These are phyloP conservation scores for Hydrozoanthus gracilis DNA, from an alignment of 92 coral and sea anemone species.

Conservation along the genomic window DNA sequence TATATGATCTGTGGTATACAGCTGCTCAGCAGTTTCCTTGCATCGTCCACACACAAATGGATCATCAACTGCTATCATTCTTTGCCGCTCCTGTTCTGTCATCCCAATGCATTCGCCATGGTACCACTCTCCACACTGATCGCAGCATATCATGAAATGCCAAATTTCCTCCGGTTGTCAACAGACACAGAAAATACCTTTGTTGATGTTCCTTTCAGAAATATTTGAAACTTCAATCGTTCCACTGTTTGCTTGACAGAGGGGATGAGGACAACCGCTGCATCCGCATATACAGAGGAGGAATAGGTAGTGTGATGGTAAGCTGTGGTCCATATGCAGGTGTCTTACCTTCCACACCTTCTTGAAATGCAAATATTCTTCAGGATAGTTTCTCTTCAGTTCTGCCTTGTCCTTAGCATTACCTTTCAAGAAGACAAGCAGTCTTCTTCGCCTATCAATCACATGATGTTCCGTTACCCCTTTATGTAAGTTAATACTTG, in stretches of 20 bases:
- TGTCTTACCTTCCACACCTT: conserved; percentile 55
- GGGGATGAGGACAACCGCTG: conserved; percentile 53
- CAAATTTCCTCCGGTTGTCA: conserved; percentile 45
- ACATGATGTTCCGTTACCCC: conserved; percentile 46
- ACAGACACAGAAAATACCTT: conserved; percentile 58
- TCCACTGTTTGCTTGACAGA: conserved; percentile 26
- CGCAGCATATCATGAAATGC: conserved; percentile 54
- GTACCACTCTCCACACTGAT: conserved; percentile 75
- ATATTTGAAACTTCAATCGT: not conserved
- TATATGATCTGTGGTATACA: conserved; percentile 41
- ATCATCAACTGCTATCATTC: conserved; percentile 49
- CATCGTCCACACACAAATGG: conserved; percentile 56
- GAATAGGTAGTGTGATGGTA: conserved; percentile 57
- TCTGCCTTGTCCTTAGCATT: conserved; percentile 53
- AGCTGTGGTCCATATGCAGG: conserved; percentile 47
- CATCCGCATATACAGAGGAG: conserved; percentile 49
- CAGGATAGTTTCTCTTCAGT: conserved; percentile 28
- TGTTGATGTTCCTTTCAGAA: conserved; percentile 41
- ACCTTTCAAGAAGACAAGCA: conserved; percentile 50
- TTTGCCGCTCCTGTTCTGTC: conserved; percentile 50
- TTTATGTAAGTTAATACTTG: conserved; percentile 50
- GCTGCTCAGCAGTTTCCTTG: conserved; percentile 47
- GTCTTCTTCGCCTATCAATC: conserved; percentile 34
- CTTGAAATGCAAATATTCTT: conserved; percentile 40
- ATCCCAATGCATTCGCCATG: conserved; percentile 60